Base-by-base conservation (phyloP, 2,113 vertebrate genomes). In the Mellivora capensis region DNA sequence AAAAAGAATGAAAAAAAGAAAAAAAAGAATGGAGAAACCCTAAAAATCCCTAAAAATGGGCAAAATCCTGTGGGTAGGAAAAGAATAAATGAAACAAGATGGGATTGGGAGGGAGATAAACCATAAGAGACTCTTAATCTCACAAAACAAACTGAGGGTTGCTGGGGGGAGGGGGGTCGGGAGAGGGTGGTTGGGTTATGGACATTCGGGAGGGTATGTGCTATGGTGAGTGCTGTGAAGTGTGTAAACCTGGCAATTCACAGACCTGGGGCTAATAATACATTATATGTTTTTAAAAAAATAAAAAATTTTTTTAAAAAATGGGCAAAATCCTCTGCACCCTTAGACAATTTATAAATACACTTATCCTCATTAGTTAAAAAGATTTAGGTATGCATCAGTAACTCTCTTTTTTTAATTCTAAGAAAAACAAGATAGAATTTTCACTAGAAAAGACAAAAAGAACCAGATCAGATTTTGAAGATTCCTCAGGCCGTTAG, bases 11-110 rank as follows among this genome's bases (percentile, higher is more conserved):
- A n/a, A n/a, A n/a, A n/a, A n/a, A n/a, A n/a, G n/a, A n/a, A n/a
- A n/a, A n/a, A n/a, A n/a, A 92, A 95, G 39, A 94, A 49, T 79
- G 87, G 64, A 95, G 29, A 42, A 94, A 84, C 25, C 61, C 83
- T 93, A 87, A 71, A 91, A 86, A 89, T 52, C 37, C 54, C 57
- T 71, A 82, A 21, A 79, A 95, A 61, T 31, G 67, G 49, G 57
- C 31, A 91, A 87, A 97, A 96, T 64, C 57, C 7, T 79, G 49
- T 4, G 49, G 49, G 15, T 52, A 52, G 49, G 49, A 17, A 52
- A 52, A 52, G 49, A 52, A 52, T 52, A 52, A 52, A 52, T 52
- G 49, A 52, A 52, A 52, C 49, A 52, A 52, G 14, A 52, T 52
- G 49, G 49, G 49, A 52, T 52, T 1, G 15, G 49, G 49, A 17